Evolutionary conservation across 2,797 vertebrate species (phyloP).

Genomic region (Tenualosa thibaudeaui): DNA sequence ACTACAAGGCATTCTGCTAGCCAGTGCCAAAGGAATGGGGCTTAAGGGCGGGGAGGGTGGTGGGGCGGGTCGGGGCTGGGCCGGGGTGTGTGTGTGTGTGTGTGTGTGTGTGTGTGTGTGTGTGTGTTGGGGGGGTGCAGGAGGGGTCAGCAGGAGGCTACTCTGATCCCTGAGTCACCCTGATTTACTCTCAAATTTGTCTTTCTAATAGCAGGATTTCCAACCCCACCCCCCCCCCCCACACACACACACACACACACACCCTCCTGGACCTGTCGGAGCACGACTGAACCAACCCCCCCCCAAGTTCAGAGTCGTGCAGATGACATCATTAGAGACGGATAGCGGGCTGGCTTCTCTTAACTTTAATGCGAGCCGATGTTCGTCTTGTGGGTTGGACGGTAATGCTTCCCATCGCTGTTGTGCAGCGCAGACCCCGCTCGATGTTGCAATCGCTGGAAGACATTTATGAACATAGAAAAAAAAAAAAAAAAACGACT

Average conservation of each 20-base stretch:
- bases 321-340: slow-evolving; percentile 12
- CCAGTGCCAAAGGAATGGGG: not conserved
- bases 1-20: slow-evolving; percentile 24
- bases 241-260: no score
- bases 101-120: not conserved
- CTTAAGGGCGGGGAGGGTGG: not conserved
- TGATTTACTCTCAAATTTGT: slow-evolving; percentile 34
- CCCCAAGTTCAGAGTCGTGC: not conserved
- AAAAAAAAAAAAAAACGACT: no score
- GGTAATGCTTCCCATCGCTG: not conserved
- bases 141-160: slow-evolving; percentile 18
- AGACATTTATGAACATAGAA: not conserved
- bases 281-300: not conserved
- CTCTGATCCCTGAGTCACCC: slow-evolving; percentile 23
- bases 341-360: not conserved
- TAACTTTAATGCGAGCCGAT: not conserved
- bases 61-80: not conserved
- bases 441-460: not conserved
- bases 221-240: not conserved
- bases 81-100: not conserved
- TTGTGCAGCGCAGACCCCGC: not conserved
- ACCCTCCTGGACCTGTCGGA: not conserved
- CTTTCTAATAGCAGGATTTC: slow-evolving; percentile 24
- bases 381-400: not conserved
- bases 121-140: not conserved